A percentile compares a stretch with the other conserved stretches of the same genome.
These are phyloP conservation scores for Ophiodon elongatus DNA, from an alignment of 2,113 vertebrate species.

Conservation along the genomic window DNA sequence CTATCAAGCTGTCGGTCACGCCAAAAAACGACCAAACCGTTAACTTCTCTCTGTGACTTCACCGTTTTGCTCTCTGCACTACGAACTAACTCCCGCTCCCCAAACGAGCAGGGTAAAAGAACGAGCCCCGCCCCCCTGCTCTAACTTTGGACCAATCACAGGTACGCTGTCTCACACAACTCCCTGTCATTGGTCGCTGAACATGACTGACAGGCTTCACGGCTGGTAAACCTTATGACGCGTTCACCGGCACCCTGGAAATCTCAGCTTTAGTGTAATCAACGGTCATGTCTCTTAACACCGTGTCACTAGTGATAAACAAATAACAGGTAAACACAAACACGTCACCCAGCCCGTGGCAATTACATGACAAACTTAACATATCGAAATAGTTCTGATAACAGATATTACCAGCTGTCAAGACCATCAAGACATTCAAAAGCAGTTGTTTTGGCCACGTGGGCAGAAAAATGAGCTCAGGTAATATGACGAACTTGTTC, in stretches of 20 bases:
- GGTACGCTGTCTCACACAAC: not conserved
- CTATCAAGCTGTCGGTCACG: not conserved
- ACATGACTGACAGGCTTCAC: not conserved
- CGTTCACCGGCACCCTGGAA: not conserved
- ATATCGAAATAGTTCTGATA: not conserved
- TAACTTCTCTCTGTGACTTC: not conserved
- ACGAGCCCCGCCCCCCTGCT: not conserved
- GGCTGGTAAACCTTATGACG: not conserved
- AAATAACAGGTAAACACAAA: not conserved
- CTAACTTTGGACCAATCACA: constrained; percentile 1
- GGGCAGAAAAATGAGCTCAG: not conserved
- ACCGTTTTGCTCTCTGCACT: not conserved
- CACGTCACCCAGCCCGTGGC: not conserved
- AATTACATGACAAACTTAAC: not conserved
- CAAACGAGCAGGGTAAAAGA: not conserved
- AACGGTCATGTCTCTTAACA: too few relatives aligned
- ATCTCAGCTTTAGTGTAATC: not conserved
- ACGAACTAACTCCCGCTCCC: not conserved
- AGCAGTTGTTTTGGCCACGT: too few relatives aligned
- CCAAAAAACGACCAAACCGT: not conserved
- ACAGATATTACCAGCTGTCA: too few relatives aligned
- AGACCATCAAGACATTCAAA: too few relatives aligned
- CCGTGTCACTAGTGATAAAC: not conserved
- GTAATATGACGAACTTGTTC: not conserved
- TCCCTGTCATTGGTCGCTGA: not conserved